Evolutionary conservation across 1,140 invertebrate species (phyloP).

Genomic region (Zaprionus lachaisei): DNA sequence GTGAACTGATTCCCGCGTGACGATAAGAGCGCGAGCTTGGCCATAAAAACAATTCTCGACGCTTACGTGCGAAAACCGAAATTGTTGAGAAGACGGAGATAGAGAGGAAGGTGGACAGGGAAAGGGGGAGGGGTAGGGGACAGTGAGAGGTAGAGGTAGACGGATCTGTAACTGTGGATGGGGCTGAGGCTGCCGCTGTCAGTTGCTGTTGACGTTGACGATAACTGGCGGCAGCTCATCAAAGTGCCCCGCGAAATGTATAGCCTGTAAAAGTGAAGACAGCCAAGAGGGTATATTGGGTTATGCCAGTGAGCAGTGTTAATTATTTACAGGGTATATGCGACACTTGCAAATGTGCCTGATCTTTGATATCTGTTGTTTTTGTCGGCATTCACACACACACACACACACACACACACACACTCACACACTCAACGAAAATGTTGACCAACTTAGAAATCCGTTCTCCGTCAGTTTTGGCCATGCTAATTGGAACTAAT

Average conservation of each 20-base stretch:
- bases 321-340: neutral
- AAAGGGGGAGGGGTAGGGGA: neutral
- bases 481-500: slow-evolving; percentile 28
- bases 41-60: slow-evolving; percentile 67
- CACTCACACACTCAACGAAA: slow-evolving; percentile 3
- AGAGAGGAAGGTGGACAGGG: slow-evolving; percentile 8
- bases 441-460: neutral
- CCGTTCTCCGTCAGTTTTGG: neutral
- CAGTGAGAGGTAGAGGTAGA: slow-evolving; percentile 13
- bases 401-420: neutral
- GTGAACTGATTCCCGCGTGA: slow-evolving; percentile 23
- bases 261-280: neutral
- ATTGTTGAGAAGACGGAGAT: slow-evolving; percentile 46
- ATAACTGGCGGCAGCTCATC: slow-evolving; percentile 51
- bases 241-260: slow-evolving; percentile 42
- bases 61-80: slow-evolving; percentile 63
- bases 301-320: neutral
- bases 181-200: slow-evolving; percentile 19
- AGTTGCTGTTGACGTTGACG: slow-evolving; percentile 42
- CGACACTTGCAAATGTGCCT: neutral
- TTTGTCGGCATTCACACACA: neutral
- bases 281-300: neutral
- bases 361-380: neutral
- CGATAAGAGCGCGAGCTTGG: slow-evolving; percentile 58
- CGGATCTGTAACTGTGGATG: slow-evolving; percentile 50